Conservation (phyloP, 1,140 invertebrate genomes). For the Trichonephila inaurata region DNA sequence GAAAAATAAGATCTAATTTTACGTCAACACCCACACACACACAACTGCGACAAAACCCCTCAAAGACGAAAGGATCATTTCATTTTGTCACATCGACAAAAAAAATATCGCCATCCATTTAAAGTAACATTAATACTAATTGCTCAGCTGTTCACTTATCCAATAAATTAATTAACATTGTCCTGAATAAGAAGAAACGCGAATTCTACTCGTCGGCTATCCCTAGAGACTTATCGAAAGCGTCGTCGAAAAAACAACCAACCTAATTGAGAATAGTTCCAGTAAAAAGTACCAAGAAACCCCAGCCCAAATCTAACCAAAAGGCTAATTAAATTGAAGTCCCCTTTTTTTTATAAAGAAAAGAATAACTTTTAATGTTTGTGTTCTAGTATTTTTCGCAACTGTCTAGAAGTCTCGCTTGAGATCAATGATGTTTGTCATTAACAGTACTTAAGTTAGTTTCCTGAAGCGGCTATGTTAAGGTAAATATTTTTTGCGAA, state of each 20-base stretch:
- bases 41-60: background rate
- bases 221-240: slow-evolving; percentile 49
- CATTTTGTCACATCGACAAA: slow-evolving; percentile 20
- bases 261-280: slow-evolving; percentile 6
- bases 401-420: slow-evolving; percentile 18
- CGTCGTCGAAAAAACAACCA: slow-evolving; percentile 53
- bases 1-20: no score
- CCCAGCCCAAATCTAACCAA: slow-evolving; percentile 22
- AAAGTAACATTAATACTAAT: slow-evolving; percentile 67
- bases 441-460: slow-evolving; percentile 22
- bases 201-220: slow-evolving; percentile 13
- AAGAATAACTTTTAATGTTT: slow-evolving; percentile 56
- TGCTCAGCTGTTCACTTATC: slow-evolving; percentile 65
- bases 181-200: slow-evolving; percentile 56
- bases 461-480: background rate
- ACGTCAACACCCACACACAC: no score
- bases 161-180: slow-evolving; percentile 74
- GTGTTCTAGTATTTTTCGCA: slow-evolving; percentile 49
- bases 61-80: background rate
- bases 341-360: background rate
- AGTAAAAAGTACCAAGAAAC: slow-evolving; percentile 37
- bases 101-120: slow-evolving; percentile 3
- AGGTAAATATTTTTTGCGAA: background rate
- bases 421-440: slow-evolving; percentile 48
- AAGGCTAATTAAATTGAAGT: slow-evolving; percentile 58